Percentiles rank a stretch among this genome's conserved stretches.
phyloP scores from a whole-genome alignment of 30 jellyfish, hydroid and myxozoan genomes.

The Catostylus mosaicus region DNA sequence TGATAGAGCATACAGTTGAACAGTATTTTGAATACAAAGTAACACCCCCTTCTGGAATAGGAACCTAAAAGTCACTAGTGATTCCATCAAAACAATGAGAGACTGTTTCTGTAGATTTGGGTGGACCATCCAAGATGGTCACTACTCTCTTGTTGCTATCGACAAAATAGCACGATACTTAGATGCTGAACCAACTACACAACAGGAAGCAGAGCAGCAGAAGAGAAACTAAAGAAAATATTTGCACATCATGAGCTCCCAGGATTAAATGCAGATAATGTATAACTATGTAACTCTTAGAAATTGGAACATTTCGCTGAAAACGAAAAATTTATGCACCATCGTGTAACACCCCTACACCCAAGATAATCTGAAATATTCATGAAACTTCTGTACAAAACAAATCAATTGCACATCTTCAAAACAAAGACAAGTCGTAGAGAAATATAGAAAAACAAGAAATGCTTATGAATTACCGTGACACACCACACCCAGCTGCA shows the following conservation, averaged over 20 bases:
- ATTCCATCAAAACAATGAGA: conserved; percentile 16
- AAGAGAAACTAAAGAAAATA: not conserved
- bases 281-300: not conserved
- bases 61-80: not conserved
- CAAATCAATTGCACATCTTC: conserved; percentile 5
- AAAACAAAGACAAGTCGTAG: conserved; percentile 6
- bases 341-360: conserved; percentile 1
- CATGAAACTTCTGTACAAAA: not conserved
- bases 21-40: not conserved
- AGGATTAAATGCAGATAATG: not conserved
- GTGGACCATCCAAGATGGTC: conserved; percentile 24
- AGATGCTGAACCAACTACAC: conserved; percentile 7
- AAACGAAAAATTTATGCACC: not conserved
- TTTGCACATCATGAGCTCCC: conserved; percentile 18
- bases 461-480: conserved; percentile 4
- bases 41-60: not conserved
- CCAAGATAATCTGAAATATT: conserved; percentile 11
- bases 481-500: conserved; percentile 36
- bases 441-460: conserved; percentile 13
- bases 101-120: not conserved
- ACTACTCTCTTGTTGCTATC: not conserved
- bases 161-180: conserved; percentile 13
- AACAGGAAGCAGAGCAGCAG: conserved; percentile 1
- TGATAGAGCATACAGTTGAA: conserved; percentile 3
- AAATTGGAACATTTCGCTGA: conserved; percentile 2